Base-by-base conservation (phyloP, 2,113 vertebrate species). In the Scomber japonicus region DNA sequence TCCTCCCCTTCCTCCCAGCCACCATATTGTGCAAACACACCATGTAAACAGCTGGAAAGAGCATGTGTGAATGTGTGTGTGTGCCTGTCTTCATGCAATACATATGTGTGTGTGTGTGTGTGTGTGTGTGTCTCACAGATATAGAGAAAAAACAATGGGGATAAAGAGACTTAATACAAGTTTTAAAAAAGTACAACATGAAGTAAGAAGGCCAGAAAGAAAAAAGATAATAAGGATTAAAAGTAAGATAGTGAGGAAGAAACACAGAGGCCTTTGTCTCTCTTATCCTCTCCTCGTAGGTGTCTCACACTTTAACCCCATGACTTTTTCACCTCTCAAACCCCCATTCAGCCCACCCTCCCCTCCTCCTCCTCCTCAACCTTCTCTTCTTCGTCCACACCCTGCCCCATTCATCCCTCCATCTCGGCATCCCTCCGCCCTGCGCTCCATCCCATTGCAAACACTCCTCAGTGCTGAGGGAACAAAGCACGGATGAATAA, bases 401-500 rank as follows among this genome's bases (percentile, higher is more conserved):
- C 83, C 86, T 67, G 3, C 83, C 56, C 88, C 84, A 88, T 91
- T 88, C 90, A 91, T 84, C 86, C 82, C 86, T 80, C 84, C 90
- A 84, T 83, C 88, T 71, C 44, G 53, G 67, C 69, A 83, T 80
- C 81, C 85, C 90, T 89, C 89, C 83, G 30, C 89, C 92, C 90
- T 89, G 75, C 70, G 8, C 89, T 92, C 90, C 80, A 89, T 90
- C 93, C 90, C 88, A 92, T 87, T 90, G 94, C 94, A 95, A 95
- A 95, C 94, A 95, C 87, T 93, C 83, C 75, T 56, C 60, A 71
- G 75, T 46, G 21, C 78, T 50, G 71, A 70, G 15, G 86, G 89
- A 93, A 95, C 93, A 95, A 95, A 94, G 94, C 91, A 63, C 11
- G 68, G 91, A 90, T 94, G 94, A 95, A 95, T 95, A 95, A 95